Evolutionary conservation across 2,113 vertebrate genomes (phyloP).

Genomic region (Myrmecophaga tridactyla): DNA sequence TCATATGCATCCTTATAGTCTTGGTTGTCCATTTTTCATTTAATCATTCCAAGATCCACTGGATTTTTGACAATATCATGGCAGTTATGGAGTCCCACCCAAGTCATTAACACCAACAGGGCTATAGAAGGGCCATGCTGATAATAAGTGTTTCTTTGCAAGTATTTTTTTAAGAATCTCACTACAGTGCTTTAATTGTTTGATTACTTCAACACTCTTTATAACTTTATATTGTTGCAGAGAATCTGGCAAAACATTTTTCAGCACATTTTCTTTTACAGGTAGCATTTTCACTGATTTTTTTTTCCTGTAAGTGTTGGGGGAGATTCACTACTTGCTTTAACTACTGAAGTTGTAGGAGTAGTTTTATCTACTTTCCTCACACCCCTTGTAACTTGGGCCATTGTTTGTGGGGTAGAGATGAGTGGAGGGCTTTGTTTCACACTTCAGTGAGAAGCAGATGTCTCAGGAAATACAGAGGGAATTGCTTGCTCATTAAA

Average conservation of each 20-base stretch:
- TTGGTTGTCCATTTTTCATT: constrained; percentile 91
- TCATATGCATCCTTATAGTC: constrained; percentile 88
- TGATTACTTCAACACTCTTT: constrained; percentile 79
- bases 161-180: constrained; percentile 92
- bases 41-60: constrained; percentile 90
- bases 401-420: constrained; percentile 75
- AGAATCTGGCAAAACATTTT: constrained; percentile 82
- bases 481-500: constrained; percentile 81
- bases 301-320: constrained; percentile 62
- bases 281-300: constrained; percentile 70
- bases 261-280: constrained; percentile 77
- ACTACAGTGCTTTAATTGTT: constrained; percentile 87
- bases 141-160: constrained; percentile 89
- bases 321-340: constrained; percentile 76
- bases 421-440: constrained; percentile 65
- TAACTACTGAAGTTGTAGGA: constrained; percentile 75
- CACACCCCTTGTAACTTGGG: constrained; percentile 88
- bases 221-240: constrained; percentile 74
- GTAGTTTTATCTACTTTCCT: constrained; percentile 89
- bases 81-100: constrained; percentile 85
- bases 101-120: constrained; percentile 83
- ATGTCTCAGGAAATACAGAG: constrained; percentile 74
- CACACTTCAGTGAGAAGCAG: constrained; percentile 62
- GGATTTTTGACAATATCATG: constrained; percentile 87
- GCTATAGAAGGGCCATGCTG: constrained; percentile 92